These are phyloP conservation scores for Pseudopleuronectes americanus DNA, from an alignment of 2,797 vertebrate genomes.

Conservation along the genomic window DNA sequence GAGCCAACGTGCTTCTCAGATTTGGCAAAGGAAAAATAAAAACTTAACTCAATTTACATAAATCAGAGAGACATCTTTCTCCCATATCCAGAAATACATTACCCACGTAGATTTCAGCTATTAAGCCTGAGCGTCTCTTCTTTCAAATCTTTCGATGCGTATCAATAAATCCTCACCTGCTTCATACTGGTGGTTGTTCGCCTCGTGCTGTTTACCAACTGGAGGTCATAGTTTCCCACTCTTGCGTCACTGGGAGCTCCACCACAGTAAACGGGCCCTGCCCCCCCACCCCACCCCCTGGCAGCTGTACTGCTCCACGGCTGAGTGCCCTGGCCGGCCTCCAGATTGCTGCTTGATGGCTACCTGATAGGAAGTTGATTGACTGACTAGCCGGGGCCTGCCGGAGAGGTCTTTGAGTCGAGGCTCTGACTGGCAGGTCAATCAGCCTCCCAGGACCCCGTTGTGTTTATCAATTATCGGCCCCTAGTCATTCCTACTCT, in stretches of 20 bases:
- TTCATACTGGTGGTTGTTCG: neutral
- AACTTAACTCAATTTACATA: no score
- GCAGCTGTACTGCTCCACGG: constrained; percentile 65
- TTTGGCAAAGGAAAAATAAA: no score
- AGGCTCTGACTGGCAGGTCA: constrained; percentile 82
- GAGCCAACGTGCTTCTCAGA: no score
- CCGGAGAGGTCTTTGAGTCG: constrained; percentile 64
- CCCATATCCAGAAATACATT: no score
- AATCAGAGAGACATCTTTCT: no score
- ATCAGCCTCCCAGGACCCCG: constrained; percentile 68
- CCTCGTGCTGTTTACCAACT: neutral
- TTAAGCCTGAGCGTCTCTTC: no score
- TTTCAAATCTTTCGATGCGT: neutral
- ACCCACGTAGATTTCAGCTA: no score
- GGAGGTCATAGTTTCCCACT: constrained; percentile 18
- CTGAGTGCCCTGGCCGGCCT: constrained; percentile 65
- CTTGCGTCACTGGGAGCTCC: neutral
- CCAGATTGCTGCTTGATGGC: constrained; percentile 74
- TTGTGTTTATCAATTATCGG: constrained; percentile 79
- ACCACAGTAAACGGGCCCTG: constrained; percentile 10
- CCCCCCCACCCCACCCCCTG: constrained; percentile 33
- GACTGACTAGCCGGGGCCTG: constrained; percentile 73
- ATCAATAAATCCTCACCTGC: neutral
- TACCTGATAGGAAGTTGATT: constrained; percentile 83
- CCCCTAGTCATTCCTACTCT: constrained; percentile 31